Conservation (phyloP, 2,888 invertebrate genomes). For the Ectemnius cavifrons region DNA sequence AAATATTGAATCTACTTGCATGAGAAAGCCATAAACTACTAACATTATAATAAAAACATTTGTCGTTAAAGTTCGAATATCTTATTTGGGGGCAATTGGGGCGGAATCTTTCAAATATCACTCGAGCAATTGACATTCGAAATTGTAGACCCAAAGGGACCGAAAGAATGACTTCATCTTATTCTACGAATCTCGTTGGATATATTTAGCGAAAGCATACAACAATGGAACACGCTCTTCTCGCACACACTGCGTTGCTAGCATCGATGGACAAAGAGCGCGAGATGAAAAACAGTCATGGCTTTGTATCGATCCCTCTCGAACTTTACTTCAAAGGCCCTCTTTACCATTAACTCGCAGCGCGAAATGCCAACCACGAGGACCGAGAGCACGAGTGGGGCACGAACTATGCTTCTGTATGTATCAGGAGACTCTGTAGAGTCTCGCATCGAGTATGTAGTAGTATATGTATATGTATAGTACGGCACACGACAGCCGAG, state of each 20-base stretch:
- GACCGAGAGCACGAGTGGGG: slow-evolving; percentile 14
- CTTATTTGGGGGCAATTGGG: too few species aligned
- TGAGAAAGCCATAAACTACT: too few species aligned
- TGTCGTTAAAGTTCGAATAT: too few species aligned
- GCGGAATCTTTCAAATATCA: too few species aligned
- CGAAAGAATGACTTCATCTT: background rate
- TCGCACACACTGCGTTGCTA: background rate
- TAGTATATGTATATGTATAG: too few species aligned
- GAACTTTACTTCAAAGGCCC: slow-evolving; percentile 12
- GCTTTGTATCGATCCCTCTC: slow-evolving; percentile 19
- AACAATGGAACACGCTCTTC: background rate
- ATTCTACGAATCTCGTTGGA: background rate
- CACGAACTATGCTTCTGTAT: slow-evolving; percentile 11
- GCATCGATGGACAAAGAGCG: background rate
- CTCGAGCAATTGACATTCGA: too few species aligned
- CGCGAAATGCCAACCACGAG: slow-evolving; percentile 48
- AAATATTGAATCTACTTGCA: too few species aligned
- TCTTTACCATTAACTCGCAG: slow-evolving; percentile 22
- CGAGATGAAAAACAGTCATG: background rate
- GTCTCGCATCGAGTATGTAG: too few species aligned
- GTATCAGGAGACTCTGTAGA: too few species aligned
- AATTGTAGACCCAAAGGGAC: background rate
- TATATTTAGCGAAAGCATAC: background rate
- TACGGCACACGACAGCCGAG: too few species aligned
- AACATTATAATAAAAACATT: too few species aligned